Conservation (phyloP, 2,888 invertebrate genomes). For the Balanococcus diminutus region DNA sequence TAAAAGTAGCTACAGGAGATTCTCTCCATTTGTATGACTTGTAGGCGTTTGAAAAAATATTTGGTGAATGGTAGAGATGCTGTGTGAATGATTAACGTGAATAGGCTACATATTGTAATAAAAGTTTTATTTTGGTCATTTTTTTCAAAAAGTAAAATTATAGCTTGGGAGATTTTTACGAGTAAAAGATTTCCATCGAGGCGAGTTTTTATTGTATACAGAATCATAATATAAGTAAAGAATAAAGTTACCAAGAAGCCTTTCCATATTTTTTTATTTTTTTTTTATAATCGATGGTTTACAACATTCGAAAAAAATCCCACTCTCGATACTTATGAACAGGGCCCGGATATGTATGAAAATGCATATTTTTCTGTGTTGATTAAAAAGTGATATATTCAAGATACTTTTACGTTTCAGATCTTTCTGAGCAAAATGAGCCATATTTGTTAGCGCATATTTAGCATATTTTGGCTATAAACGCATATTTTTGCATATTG, state of each 20-base stretch:
- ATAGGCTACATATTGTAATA: not conserved
- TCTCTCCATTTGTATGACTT: not conserved
- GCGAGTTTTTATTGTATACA: not conserved
- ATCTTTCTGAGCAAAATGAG: no score
- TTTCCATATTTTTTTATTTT: not conserved
- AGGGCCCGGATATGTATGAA: no score
- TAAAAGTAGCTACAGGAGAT: constrained; percentile 27
- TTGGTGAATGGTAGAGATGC: not conserved
- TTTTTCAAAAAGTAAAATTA: not conserved
- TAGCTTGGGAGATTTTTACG: constrained; percentile 1
- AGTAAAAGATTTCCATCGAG: not conserved
- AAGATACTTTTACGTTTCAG: no score
- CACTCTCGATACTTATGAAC: not conserved
- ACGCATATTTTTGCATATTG: no score
- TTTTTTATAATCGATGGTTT: not conserved
- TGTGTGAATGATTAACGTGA: not conserved
- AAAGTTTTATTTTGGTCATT: constrained; percentile 19
- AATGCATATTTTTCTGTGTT: no score
- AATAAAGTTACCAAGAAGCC: not conserved
- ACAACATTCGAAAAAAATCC: not conserved
- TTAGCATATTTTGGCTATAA: no score
- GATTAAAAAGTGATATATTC: no score
- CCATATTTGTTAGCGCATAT: no score
- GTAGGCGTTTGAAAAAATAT: constrained; percentile 32
- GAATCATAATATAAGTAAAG: not conserved